Conservation (phyloP, 2,888 invertebrate species). For the Drosophila koepferae region DNA sequence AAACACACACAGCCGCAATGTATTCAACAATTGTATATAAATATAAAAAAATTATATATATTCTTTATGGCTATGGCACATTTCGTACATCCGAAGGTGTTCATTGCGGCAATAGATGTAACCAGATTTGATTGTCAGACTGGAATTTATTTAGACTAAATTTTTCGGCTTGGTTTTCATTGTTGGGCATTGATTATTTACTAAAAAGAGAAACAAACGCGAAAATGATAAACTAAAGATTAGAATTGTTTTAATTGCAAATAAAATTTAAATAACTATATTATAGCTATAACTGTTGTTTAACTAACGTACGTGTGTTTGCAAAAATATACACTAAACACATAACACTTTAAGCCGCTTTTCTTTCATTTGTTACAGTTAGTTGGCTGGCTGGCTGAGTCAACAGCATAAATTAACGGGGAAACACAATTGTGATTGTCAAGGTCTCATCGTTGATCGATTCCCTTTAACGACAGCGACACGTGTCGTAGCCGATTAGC, state of each 20-base stretch:
- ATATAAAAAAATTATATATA: background rate
- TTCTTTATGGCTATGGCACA: constrained; percentile 43
- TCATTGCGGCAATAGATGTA: constrained; percentile 40
- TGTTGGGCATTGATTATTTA: constrained; percentile 67
- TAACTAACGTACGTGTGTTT: constrained; percentile 1
- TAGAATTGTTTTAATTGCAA: constrained; percentile 61
- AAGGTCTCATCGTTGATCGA: constrained; percentile 36
- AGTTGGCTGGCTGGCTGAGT: background rate
- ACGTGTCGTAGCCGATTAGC: constrained; percentile 34
- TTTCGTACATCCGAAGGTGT: constrained; percentile 10
- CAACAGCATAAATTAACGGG: constrained; percentile 23
- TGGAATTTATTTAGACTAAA: constrained; percentile 42
- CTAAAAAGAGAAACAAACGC: constrained; percentile 24
- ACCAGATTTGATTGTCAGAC: constrained; percentile 40
- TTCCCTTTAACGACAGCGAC: constrained; percentile 18
- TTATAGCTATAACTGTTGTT: constrained; percentile 26
- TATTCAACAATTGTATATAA: constrained; percentile 32
- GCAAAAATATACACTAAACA: background rate
- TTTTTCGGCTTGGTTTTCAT: constrained; percentile 67
- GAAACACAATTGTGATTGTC: constrained; percentile 29
- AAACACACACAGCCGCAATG: constrained; percentile 32
- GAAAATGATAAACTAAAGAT: constrained; percentile 16
- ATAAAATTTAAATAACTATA: constrained; percentile 64
- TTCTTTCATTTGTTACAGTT: constrained; percentile 17
- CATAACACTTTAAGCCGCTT: constrained; percentile 32